Base-by-base conservation (phyloP, 2,888 invertebrate species). In the Trissoscelio sp. region DNA sequence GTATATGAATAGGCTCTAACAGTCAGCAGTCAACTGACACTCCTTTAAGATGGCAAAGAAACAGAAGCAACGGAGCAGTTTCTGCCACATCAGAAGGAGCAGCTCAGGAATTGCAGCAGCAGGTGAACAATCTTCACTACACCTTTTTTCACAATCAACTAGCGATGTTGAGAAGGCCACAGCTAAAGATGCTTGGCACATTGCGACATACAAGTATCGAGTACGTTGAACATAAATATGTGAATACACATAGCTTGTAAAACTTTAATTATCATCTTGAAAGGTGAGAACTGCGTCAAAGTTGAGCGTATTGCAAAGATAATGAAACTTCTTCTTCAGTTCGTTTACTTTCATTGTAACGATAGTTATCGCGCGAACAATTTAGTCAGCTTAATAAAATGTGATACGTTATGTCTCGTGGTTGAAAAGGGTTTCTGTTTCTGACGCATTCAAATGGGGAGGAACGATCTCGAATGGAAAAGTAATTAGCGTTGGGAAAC, bases 261-360 rank as follows among this genome's bases (percentile, higher is more conserved):
- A 70, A 74, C 62, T 73, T 80, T 64, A 74, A 80, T 74, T 74
- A 79, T 79, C 72, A 57, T 79, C 64, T 73, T 66, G 66, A 66
- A 79, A 79, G 72, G 79, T 79, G 72, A 79, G 79, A 79, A 79
- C 66, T 44, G 44, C 79, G 37, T 66, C 79, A 78, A 78, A 57
- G 64, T 48, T 66, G 58, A 67, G 39, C 67, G 53, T 14, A 64
- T 24, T 53, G 16, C 64, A 53, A 48, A 24, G 58, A 69, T 69
- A 77, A 67, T 51, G 60, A 77, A 75, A 75, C 39, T 18, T 22
- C 14, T 58, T 14, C 44, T n/a, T n/a, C n/a, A n/a, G 39, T 14
- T 24, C 24, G 22, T 74, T 64, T 46, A 58, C 66, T 57, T 74
- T 58, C 39, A 44, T 57, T 46, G 24, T 39, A 24, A 12, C 37